Base-by-base conservation (phyloP, 2,797 vertebrate species). In the Gallinago stenura region DNA sequence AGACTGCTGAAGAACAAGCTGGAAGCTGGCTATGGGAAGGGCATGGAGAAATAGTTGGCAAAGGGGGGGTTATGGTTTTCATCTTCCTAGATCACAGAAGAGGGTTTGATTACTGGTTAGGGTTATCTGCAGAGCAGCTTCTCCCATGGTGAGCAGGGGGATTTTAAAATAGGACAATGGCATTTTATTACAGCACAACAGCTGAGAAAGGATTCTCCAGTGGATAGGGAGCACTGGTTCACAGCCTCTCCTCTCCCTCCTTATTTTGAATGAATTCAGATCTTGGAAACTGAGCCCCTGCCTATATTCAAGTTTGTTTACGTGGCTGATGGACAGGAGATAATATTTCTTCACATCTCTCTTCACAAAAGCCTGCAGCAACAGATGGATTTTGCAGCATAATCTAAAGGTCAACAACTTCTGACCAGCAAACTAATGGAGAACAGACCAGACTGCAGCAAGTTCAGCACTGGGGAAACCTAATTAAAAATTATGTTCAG, bases 341-440 rank as follows among this genome's bases (percentile, higher is more conserved):
- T 48, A 90, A n/a, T 39, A 90, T 95, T 95, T 95, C 85, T 83
- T 95, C 76, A 78, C 73, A 91, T 84, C 58, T 82, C 25, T 86
- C 31, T 86, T 77, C 89, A 69, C 66, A 71, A 90, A 91, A 82
- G 87, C 77, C 85, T 88, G 73, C 66, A 95, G 91, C 93, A 94
- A 96, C 87, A 95, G 94, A 95, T 93, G 93, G 83, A 71, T 91
- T 95, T 91, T 92, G 80, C 78, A 87, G 85, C 66, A 87, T 66
- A 87, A 93, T 93, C 80, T 92, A 93, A 95, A 96, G 87, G 91
- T 94, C 88, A 94, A 68, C 83, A 93, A 61, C 57, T 95, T 93
- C 83, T 93, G 87, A 89, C 83, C 86, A 28, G 56, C 30, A 93
- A 83, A 90, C 58, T 92, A 84, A 89, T 15, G 60, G 66, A 78